These are phyloP conservation scores for Phyllostomus discolor DNA, from an alignment of 2,113 vertebrate species.

Conservation along the genomic window DNA sequence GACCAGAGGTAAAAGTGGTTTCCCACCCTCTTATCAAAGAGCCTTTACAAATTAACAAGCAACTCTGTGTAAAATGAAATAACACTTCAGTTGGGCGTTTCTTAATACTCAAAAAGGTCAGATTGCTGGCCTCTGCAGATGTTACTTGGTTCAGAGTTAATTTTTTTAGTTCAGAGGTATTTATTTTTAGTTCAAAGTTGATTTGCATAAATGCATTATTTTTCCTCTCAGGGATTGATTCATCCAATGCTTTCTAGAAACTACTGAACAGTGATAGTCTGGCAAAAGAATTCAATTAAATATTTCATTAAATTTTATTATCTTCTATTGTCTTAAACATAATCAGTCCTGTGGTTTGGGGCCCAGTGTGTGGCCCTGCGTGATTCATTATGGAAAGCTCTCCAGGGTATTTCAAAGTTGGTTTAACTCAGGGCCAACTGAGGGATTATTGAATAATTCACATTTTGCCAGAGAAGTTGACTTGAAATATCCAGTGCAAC, in stretches of 20 bases:
- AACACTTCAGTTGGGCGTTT: background rate
- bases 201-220: background rate
- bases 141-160: background rate
- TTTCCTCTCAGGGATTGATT: background rate
- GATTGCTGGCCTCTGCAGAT: background rate
- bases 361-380: background rate
- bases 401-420: background rate
- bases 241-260: background rate
- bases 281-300: background rate
- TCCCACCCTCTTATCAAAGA: background rate
- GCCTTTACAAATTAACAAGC: background rate
- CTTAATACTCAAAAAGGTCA: background rate
- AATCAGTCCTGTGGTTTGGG: background rate
- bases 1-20: background rate
- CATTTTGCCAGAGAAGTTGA: constrained; percentile 23
- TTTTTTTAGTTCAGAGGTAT: background rate
- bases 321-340: background rate
- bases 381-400: background rate
- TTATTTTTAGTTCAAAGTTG: background rate
- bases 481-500: background rate
- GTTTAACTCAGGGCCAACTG: background rate
- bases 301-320: background rate
- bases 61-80: background rate
- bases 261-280: background rate
- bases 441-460: background rate